These are phyloP conservation scores for Poecile atricapillus DNA, from an alignment of 2,113 vertebrate genomes.

Conservation along the genomic window DNA sequence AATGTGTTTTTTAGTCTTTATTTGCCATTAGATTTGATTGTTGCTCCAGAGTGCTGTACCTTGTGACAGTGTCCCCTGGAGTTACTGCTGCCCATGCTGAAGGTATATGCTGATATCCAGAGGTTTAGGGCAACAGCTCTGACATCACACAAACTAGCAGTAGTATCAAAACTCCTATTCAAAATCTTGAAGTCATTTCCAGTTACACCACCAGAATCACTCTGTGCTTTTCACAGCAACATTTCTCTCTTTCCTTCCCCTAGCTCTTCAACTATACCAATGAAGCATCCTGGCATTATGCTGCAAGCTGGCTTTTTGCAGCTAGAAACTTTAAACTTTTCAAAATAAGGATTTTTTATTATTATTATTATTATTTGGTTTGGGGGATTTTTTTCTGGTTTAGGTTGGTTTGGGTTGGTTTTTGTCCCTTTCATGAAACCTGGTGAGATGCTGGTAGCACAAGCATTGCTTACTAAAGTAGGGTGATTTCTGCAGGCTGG, in stretches of 20 bases:
- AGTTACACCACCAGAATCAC: background rate
- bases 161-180: background rate
- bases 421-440: background rate
- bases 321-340: background rate
- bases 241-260: background rate
- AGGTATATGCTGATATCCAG: background rate
- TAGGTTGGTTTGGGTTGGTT: background rate
- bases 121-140: background rate
- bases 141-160: background rate
- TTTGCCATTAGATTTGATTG: background rate
- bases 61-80: background rate
- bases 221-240: background rate
- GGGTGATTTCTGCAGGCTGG: background rate
- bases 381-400: background rate
- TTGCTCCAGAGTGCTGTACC: background rate
- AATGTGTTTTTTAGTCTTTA: background rate
- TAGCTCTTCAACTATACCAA: background rate
- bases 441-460: background rate
- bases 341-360: background rate
- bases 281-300: background rate
- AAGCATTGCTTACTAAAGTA: background rate
- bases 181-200: background rate
- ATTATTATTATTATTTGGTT: background rate
- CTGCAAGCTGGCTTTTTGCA: background rate
- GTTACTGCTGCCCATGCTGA: background rate